phyloP scores from a whole-genome alignment of 1,140 invertebrate species.

The Caenorhabditis remanei region DNA sequence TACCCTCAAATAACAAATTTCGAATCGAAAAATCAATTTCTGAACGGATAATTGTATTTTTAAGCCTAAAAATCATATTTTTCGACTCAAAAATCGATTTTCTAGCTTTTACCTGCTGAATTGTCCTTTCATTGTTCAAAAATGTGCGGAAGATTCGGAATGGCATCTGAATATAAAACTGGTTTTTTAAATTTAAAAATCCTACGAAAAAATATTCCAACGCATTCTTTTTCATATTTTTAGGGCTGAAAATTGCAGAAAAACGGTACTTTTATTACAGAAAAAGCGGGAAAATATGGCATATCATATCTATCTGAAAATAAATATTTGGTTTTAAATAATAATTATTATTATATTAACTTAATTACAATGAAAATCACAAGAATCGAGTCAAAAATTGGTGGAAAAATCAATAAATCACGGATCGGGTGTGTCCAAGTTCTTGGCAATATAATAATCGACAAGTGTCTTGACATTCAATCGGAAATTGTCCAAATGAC shows the following conservation, averaged over 20 bases:
- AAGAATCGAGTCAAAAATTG: background rate
- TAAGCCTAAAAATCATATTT: background rate
- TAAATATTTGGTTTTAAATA: background rate
- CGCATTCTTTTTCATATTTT: too few relatives aligned
- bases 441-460: constrained; percentile 64
- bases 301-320: background rate
- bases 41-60: background rate
- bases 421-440: constrained; percentile 61
- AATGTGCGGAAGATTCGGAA: constrained; percentile 49
- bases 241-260: background rate
- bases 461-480: constrained; percentile 65
- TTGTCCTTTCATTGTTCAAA: constrained; percentile 59
- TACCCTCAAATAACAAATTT: background rate
- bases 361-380: background rate
- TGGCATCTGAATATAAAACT: constrained; percentile 12
- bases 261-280: background rate
- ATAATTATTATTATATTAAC: background rate
- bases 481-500: constrained; percentile 68
- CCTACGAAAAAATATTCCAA: too few relatives aligned
- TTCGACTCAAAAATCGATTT: background rate
- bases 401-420: background rate
- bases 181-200: background rate
- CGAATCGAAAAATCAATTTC: background rate
- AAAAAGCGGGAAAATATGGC: constrained; percentile 1
- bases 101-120: constrained; percentile 54